Base-by-base conservation (phyloP, 2,888 invertebrate genomes). In the Pedicia rivosa region DNA sequence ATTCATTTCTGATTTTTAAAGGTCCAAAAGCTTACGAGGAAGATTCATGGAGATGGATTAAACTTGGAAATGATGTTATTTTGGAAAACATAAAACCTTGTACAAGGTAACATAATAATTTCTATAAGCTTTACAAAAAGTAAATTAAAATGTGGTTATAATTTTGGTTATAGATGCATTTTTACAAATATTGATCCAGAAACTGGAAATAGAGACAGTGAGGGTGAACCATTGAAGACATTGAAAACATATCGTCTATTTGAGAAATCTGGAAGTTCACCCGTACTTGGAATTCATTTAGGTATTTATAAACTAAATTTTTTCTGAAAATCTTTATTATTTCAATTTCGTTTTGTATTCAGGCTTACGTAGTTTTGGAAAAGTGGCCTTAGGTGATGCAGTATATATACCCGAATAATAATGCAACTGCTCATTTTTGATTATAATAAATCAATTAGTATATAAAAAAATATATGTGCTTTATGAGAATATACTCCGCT, bases 131-230 rank as follows among this genome's bases (percentile, higher is more conserved):
- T 3, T 4, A 20, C 6, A 8, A 8, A 16, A 8, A 14, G n/a
- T 13, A 19, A 20, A 32, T 17, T 32, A n/a, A 10, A 20, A 14
- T 22, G 20, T 24, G 12, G n/a, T 24, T 4, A 22, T 20, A 25
- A 3, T 32, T 25, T 19, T 32, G 24, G 51, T 57, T 48, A 12
- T 48, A 74, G 75, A 50, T 80, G 80, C 49, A 55, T 74, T 6
- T 54, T 79, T 47, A 76, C 76, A 3, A 78, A 74, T 1, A 64
- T 79, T 6, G 68, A 79, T 51, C 74, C 75, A 2, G 71, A 72
- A 46, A 74, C 70, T 3, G 78, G 73, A n/a, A 55, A 59, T 3
- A 72, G 68, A 42, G 58, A 71, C 50, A 48, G 63, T 1, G 64
- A 69, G 24, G 53, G 62, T 8, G 73, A 80, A 49, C 78, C 79